Percentiles rank a stretch among this genome's conserved stretches.
Evolutionary conservation across 2,888 invertebrate species (phyloP).

Genomic region (Pollenia angustigena): DNA sequence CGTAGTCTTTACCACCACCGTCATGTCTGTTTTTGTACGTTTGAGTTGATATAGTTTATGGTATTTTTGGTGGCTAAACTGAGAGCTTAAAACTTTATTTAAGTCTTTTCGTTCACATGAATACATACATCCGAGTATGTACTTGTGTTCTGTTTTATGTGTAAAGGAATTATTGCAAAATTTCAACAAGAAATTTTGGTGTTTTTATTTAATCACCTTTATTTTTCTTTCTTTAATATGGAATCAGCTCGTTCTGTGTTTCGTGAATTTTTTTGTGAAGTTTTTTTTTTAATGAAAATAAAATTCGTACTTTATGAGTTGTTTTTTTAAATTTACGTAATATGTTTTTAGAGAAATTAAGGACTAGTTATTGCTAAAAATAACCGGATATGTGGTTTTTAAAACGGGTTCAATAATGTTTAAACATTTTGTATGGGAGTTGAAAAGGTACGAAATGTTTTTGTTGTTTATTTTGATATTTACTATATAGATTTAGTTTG

Average conservation of each 20-base stretch:
- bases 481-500: no score
- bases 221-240: constrained; percentile 23
- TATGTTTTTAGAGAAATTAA: constrained; percentile 11
- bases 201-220: constrained; percentile 44
- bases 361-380: constrained; percentile 6
- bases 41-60: constrained; percentile 25
- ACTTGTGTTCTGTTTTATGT: neutral
- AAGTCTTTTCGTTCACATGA: neutral
- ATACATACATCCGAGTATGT: neutral
- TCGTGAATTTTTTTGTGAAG: neutral
- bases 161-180: constrained; percentile 50
- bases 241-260: constrained; percentile 19
- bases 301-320: constrained; percentile 14
- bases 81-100: neutral
- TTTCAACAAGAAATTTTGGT: constrained; percentile 36
- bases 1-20: neutral
- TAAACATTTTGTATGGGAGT: no score
- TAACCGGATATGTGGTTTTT: constrained; percentile 15
- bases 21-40: constrained; percentile 16
- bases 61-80: constrained; percentile 28
- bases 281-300: constrained; percentile 24
- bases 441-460: no score
- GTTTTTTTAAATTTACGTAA: constrained; percentile 49
- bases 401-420: constrained; percentile 3
- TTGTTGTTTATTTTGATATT: neutral